These are phyloP conservation scores for Meteorus colon DNA, from an alignment of 2,888 invertebrate species.

Conservation along the genomic window DNA sequence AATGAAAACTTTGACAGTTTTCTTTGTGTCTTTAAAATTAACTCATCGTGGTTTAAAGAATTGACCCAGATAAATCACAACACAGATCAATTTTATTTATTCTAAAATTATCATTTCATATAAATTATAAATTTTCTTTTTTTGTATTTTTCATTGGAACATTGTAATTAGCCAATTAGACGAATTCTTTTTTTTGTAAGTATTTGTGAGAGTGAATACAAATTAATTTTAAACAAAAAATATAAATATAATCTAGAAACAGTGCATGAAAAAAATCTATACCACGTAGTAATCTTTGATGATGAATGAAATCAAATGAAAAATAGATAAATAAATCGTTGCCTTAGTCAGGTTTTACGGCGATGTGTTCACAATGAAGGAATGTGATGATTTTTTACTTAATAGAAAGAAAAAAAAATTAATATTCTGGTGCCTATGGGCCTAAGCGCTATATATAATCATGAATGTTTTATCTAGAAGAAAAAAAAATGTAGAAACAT, in stretches of 20 bases:
- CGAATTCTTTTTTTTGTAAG: background rate
- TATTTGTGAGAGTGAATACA: background rate
- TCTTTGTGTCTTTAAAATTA: background rate
- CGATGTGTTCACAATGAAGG: constrained; percentile 50
- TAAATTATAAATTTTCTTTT: no score
- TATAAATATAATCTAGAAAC: no score
- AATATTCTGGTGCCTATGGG: constrained; percentile 42
- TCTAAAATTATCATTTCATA: no score
- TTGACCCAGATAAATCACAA: background rate
- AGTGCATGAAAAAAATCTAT: no score
- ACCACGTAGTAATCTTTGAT: no score
- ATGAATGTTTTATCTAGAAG: background rate
- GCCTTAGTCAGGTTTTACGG: constrained; percentile 47
- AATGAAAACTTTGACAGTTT: background rate
- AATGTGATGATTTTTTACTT: constrained; percentile 49
- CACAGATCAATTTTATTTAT: no score
- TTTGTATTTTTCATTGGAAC: no score
- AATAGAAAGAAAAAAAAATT: constrained; percentile 24
- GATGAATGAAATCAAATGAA: background rate
- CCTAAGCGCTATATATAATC: background rate
- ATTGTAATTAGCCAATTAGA: no score
- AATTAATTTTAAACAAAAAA: background rate
- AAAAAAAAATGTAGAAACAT: background rate
- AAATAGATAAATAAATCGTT: constrained; percentile 42
- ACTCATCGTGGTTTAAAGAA: background rate